Evolutionary conservation across 2,113 vertebrate genomes (phyloP).

Genomic region (Cranoglanis bouderius): DNA sequence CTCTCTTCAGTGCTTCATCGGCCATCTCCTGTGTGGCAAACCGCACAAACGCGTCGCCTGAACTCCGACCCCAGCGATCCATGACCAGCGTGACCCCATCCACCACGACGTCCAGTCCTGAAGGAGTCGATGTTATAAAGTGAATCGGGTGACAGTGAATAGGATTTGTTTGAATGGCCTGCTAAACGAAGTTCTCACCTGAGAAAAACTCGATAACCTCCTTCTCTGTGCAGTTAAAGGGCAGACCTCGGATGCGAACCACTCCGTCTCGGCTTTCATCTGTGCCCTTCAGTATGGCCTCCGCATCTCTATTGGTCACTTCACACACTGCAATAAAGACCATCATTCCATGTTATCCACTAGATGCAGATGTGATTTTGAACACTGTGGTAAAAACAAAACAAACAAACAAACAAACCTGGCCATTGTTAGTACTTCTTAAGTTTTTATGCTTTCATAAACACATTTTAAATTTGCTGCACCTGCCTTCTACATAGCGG

Average conservation of each 20-base stretch:
- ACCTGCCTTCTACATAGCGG: slow-evolving; percentile 89
- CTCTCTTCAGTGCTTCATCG: slow-evolving; percentile 77
- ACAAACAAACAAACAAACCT: too few species aligned
- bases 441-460: not conserved
- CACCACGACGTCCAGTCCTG: slow-evolving; percentile 63
- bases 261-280: slow-evolving; percentile 66
- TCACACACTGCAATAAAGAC: slow-evolving; percentile 71
- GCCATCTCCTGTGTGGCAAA: slow-evolving; percentile 83
- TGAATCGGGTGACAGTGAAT: not conserved
- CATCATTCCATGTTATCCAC: not conserved
- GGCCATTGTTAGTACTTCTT: not conserved
- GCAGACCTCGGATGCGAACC: slow-evolving; percentile 85
- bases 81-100: slow-evolving; percentile 69
- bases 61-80: slow-evolving; percentile 75
- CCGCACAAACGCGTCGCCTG: slow-evolving; percentile 86
- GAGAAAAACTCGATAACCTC: slow-evolving; percentile 85
- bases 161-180: not conserved
- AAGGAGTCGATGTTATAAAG: not conserved
- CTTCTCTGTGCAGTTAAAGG: slow-evolving; percentile 77
- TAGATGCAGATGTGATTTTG: not conserved
- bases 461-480: not conserved
- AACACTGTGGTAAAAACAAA: too few species aligned
- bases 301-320: slow-evolving; percentile 82
- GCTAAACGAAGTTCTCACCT: slow-evolving; percentile 69
- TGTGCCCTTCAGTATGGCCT: slow-evolving; percentile 72